These are phyloP conservation scores for Drosophila suboccidentalis DNA, from an alignment of 2,888 invertebrate genomes.

Conservation along the genomic window DNA sequence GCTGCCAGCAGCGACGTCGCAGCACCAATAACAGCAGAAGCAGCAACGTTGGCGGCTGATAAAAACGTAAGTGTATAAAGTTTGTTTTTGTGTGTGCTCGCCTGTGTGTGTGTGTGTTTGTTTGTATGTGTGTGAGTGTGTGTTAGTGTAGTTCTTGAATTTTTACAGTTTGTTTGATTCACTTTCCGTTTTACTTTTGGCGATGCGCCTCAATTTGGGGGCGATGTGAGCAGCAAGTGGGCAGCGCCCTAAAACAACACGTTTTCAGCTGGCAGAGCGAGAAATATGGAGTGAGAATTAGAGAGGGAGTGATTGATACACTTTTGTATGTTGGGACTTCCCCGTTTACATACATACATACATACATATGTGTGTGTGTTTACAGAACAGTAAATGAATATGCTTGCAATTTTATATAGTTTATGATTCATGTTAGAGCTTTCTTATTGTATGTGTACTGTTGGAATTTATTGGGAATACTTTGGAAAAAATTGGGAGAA, in stretches of 20 bases:
- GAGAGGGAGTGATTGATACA: background rate
- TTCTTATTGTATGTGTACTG: background rate
- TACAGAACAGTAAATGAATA: background rate
- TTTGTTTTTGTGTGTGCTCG: constrained; percentile 1
- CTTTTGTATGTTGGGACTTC: background rate
- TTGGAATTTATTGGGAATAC: background rate
- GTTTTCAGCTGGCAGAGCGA: background rate
- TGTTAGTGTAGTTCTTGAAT: constrained; percentile 33
- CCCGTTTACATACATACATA: background rate
- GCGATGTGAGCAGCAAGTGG: constrained; percentile 18
- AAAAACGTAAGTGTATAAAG: constrained; percentile 69
- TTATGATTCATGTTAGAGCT: background rate
- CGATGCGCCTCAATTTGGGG: constrained; percentile 7
- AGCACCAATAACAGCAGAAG: constrained; percentile 41
- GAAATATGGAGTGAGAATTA: background rate
- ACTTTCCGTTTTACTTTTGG: constrained; percentile 37
- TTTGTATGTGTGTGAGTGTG: constrained; percentile 18
- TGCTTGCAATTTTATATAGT: background rate
- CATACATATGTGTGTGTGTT: background rate
- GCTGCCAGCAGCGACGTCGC: constrained; percentile 39
- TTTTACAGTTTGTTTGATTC: constrained; percentile 42
- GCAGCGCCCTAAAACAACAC: constrained; percentile 7
- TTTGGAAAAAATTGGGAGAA: background rate
- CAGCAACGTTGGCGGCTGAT: constrained; percentile 59
- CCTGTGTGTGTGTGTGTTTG: constrained; percentile 6